These are phyloP conservation scores for Lytechinus variegatus DNA, from an alignment of 35 echinoderm and acorn worm species.

Conservation along the genomic window DNA sequence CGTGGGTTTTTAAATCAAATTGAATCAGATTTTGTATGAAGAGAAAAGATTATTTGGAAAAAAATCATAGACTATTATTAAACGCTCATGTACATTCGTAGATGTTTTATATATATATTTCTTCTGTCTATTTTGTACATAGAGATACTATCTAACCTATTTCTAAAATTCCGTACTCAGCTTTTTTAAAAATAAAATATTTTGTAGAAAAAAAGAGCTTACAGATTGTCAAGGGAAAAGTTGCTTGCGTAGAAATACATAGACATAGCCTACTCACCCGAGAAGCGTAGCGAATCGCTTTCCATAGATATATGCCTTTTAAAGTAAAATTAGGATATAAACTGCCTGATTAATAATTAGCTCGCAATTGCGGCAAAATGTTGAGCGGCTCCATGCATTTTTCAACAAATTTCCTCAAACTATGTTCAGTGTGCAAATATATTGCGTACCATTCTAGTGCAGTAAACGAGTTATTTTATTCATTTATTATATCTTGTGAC, in stretches of 20 bases:
- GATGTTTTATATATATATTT: slow-evolving; percentile 54
- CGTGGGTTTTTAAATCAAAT: slow-evolving; percentile 44
- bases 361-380: neutral
- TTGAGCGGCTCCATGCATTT: neutral
- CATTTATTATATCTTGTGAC: slow-evolving; percentile 45
- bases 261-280: slow-evolving; percentile 5
- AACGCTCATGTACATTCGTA: slow-evolving; percentile 41
- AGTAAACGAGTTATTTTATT: neutral
- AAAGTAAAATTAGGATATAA: neutral
- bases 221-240: slow-evolving; percentile 34
- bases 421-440: neutral
- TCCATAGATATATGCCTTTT: neutral
- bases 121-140: slow-evolving; percentile 57
- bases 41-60: slow-evolving; percentile 37
- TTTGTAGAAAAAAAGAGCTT: slow-evolving; percentile 37
- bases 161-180: slow-evolving; percentile 46
- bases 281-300: neutral
- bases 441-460: slow-evolving; percentile 13
- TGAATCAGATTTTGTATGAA: slow-evolving; percentile 47
- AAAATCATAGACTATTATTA: slow-evolving; percentile 49
- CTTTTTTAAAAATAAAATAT: slow-evolving; percentile 48
- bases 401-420: neutral
- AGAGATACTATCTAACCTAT: slow-evolving; percentile 54
- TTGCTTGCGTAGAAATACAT: slow-evolving; percentile 30
- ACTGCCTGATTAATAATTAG: neutral